Percentiles rank a stretch among this genome's conserved stretches.
phyloP scores from a whole-genome alignment of 2,888 invertebrate genomes.

The Nudaria mundana region DNA sequence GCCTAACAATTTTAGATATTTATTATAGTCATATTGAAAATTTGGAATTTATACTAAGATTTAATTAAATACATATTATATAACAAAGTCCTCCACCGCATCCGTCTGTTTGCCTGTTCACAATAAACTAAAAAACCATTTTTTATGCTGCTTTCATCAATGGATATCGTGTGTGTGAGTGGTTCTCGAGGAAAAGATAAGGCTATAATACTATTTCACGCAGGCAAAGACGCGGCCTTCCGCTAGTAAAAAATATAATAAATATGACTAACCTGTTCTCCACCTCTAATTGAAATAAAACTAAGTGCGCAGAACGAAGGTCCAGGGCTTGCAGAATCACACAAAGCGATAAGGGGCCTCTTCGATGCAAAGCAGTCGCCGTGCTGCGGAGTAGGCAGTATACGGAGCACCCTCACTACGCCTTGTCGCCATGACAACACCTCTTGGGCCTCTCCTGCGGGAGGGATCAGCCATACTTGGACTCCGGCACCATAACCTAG shows the following conservation, averaged over 20 bases:
- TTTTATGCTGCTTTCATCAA: too few species aligned
- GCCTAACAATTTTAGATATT: too few species aligned
- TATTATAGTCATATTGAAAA: too few species aligned
- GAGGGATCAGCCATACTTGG: conserved; percentile 92
- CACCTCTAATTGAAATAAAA: conserved; percentile 91
- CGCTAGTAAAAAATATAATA: not conserved
- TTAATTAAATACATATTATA: too few species aligned
- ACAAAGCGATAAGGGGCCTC: conserved; percentile 94
- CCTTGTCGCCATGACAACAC: conserved; percentile 97
- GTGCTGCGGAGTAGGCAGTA: conserved; percentile 90
- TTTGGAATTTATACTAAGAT: too few species aligned
- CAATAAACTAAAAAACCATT: too few species aligned
- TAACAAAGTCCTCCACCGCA: too few species aligned
- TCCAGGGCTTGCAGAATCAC: conserved; percentile 91
- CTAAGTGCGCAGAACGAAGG: conserved; percentile 90
- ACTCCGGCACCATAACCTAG: conserved; percentile 83
- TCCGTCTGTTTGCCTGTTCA: too few species aligned
- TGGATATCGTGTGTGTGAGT: too few species aligned
- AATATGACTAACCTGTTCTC: conserved; percentile 83
- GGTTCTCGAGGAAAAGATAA: too few species aligned
- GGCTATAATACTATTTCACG: too few species aligned
- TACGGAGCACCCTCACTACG: conserved; percentile 89
- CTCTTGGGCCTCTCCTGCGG: conserved; percentile 96
- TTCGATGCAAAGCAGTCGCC: conserved; percentile 89
- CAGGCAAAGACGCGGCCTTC: too few species aligned